phyloP scores from a whole-genome alignment of 2,113 vertebrate genomes.

The Thermophis baileyi region DNA sequence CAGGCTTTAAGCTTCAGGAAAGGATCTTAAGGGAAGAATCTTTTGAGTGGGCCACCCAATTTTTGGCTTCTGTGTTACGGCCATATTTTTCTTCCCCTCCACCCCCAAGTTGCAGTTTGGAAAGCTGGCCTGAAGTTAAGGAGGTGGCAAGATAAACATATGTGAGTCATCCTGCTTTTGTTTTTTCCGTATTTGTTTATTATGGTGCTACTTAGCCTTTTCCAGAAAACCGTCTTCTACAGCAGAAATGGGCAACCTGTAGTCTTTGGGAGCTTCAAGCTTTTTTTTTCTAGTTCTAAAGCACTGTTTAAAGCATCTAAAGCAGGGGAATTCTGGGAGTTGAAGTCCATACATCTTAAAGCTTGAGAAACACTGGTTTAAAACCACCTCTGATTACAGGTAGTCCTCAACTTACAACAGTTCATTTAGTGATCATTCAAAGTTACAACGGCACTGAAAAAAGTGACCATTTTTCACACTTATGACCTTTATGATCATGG shows the following conservation, averaged over 20 bases:
- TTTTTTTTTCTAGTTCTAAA: neutral
- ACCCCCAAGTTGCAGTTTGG: neutral
- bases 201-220: neutral
- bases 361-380: too few species aligned
- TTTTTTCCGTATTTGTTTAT: neutral
- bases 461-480: too few species aligned
- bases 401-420: too few species aligned
- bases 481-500: too few species aligned
- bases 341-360: too few species aligned
- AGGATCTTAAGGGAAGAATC: neutral
- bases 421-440: too few species aligned
- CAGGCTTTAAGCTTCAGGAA: neutral
- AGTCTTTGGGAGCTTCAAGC: neutral
- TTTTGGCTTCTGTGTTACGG: neutral
- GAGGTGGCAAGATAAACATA: neutral
- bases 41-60: neutral
- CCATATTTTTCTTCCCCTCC: neutral
- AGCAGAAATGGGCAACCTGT: neutral
- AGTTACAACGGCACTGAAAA: too few species aligned
- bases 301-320: too few species aligned
- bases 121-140: neutral
- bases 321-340: too few species aligned
- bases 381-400: too few species aligned
- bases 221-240: neutral
- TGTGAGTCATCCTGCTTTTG: neutral